These are phyloP conservation scores for Fopius arisanus DNA, from an alignment of 1,140 invertebrate genomes.

Conservation along the genomic window DNA sequence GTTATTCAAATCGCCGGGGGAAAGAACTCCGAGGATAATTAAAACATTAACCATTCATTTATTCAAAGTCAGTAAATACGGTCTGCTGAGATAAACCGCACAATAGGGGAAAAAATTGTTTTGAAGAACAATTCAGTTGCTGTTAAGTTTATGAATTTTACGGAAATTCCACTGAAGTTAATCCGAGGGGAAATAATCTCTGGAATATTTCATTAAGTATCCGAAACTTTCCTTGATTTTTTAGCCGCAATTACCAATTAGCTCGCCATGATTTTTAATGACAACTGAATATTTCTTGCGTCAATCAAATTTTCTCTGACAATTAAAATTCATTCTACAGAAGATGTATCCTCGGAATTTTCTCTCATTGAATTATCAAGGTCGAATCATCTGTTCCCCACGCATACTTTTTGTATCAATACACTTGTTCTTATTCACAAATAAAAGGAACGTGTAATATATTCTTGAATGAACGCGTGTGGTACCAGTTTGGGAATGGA, in stretches of 20 bases:
- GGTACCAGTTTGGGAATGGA: constrained; percentile 7
- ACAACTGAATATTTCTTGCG: too few relatives aligned
- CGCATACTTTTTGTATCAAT: not conserved
- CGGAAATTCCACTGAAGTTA: too few relatives aligned
- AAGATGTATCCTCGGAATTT: not conserved
- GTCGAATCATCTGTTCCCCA: not conserved
- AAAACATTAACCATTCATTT: not conserved
- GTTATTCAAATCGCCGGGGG: not conserved
- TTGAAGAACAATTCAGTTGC: too few relatives aligned
- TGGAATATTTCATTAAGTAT: too few relatives aligned
- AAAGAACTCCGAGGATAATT: not conserved
- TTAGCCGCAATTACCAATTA: too few relatives aligned
- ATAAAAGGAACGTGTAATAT: not conserved
- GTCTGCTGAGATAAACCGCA: not conserved
- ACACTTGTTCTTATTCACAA: not conserved
- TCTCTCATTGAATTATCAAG: not conserved
- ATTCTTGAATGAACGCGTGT: not conserved
- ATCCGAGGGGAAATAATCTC: too few relatives aligned
- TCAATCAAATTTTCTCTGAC: too few relatives aligned
- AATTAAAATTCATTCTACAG: too few relatives aligned
- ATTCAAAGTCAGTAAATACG: not conserved
- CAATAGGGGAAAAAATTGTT: too few relatives aligned
- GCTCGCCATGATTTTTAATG: too few relatives aligned
- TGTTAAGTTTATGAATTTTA: too few relatives aligned
- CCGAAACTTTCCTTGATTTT: too few relatives aligned